A percentile compares a stretch with the other conserved stretches of the same genome.
These are phyloP conservation scores for Motacilla tschutschensis DNA, from an alignment of 2,113 vertebrate species.

Conservation along the genomic window DNA sequence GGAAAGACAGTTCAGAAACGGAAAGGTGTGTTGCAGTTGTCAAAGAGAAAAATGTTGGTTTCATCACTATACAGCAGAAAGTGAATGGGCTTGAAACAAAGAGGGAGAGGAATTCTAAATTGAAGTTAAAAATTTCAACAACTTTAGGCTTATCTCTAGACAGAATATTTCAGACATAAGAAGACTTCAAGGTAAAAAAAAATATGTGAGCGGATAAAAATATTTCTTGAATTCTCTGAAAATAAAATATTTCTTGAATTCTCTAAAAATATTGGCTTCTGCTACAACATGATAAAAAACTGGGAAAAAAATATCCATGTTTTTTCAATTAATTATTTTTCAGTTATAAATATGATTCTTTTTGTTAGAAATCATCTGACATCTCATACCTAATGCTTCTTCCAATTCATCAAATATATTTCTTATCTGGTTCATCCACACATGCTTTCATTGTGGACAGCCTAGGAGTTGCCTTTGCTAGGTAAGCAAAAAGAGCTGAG, in stretches of 20 bases:
- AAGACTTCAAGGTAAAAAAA: neutral
- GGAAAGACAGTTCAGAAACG: neutral
- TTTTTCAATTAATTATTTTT: neutral
- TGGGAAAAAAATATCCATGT: accelerated
- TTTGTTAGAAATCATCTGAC: neutral
- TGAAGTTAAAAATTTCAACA: neutral
- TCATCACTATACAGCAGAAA: neutral
- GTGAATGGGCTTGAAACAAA: neutral
- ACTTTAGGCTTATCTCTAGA: neutral
- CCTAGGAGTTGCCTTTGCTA: neutral
- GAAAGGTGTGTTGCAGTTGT: neutral
- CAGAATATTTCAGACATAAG: neutral
- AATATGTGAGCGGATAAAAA: neutral
- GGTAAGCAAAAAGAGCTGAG: neutral
- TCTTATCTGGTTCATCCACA: neutral
- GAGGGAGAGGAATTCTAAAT: neutral
- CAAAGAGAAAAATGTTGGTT: neutral
- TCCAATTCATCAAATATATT: neutral
- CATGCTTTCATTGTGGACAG: neutral
- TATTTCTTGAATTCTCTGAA: neutral
- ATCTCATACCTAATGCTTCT: neutral
- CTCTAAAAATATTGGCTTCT: neutral
- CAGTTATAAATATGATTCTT: neutral
- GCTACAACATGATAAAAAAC: neutral
- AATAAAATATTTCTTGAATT: neutral